A percentile compares a stretch with the other conserved stretches of the same genome.
These are phyloP conservation scores for Hypena proboscidalis DNA, from an alignment of 2,888 invertebrate species.

Conservation along the genomic window DNA sequence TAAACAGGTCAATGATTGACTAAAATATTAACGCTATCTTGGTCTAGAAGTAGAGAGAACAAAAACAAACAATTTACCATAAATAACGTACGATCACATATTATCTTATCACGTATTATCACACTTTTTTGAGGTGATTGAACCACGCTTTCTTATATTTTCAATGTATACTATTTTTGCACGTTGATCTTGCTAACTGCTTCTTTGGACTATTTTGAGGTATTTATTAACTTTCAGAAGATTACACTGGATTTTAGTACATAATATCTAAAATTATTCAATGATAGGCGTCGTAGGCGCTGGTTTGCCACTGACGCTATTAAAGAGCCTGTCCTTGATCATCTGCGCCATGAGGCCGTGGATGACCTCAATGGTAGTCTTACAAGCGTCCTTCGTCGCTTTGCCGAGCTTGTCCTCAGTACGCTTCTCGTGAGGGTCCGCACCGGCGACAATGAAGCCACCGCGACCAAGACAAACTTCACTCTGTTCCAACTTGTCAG, in stretches of 20 bases:
- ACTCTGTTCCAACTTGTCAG: constrained; percentile 98
- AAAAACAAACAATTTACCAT: too few relatives aligned
- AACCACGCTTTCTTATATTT: too few relatives aligned
- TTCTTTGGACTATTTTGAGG: too few relatives aligned
- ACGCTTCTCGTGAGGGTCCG: constrained; percentile 95
- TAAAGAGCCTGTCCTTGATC: constrained; percentile 97
- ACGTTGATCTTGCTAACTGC: too few relatives aligned
- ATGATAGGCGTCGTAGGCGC: constrained; percentile 76
- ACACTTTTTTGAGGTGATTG: too few relatives aligned
- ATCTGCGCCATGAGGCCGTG: constrained; percentile 99
- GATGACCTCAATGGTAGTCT: constrained; percentile 98
- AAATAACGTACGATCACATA: too few relatives aligned
- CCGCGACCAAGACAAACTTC: constrained; percentile 94
- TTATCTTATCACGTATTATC: too few relatives aligned
- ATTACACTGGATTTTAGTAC: constrained; percentile 15
- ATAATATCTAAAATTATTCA: constrained; percentile 57
- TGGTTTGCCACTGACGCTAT: constrained; percentile 86
- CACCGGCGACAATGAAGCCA: constrained; percentile 88
- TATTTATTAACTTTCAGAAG: constrained; percentile 27
- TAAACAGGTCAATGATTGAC: too few relatives aligned
- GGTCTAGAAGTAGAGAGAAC: too few relatives aligned
- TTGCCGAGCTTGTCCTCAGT: constrained; percentile 98
- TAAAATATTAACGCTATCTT: too few relatives aligned
- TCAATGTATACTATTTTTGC: too few relatives aligned
- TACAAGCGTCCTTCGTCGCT: constrained; percentile 98